Conservation (phyloP, 2,888 invertebrate genomes). For the Euphydryas editha region DNA sequence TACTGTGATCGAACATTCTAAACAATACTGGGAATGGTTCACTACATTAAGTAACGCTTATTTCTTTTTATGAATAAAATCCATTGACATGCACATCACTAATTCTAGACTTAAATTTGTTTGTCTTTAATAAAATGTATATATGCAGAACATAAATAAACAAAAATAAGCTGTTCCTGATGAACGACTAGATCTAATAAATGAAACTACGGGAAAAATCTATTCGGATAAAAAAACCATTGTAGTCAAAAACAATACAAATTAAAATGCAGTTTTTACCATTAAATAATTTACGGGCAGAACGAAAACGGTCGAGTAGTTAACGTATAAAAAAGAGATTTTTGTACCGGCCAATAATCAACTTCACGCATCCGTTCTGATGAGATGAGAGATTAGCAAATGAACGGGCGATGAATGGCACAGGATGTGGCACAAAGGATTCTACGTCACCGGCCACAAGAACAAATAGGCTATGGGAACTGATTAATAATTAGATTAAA, state of each 20-base stretch:
- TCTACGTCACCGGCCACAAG: constrained; percentile 51
- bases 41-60: no score
- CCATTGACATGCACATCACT: not conserved
- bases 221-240: constrained; percentile 29
- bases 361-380: constrained; percentile 53
- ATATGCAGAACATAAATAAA: not conserved
- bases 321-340: constrained; percentile 44
- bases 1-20: not conserved
- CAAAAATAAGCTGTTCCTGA: not conserved
- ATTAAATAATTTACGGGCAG: constrained; percentile 29
- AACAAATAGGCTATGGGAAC: constrained; percentile 71
- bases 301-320: constrained; percentile 45
- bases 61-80: not conserved
- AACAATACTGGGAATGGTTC: no score
- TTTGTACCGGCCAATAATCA: constrained; percentile 51
- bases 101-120: not conserved
- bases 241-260: constrained; percentile 34
- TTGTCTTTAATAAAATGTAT: not conserved
- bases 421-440: constrained; percentile 65
- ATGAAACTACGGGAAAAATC: constrained; percentile 10
- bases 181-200: constrained; percentile 1
- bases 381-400: constrained; percentile 58
- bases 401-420: constrained; percentile 60
- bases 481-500: constrained; percentile 81
- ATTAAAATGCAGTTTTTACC: constrained; percentile 36